phyloP scores from a whole-genome alignment of 2,888 invertebrate genomes.

The Dinocampus coccinellae region DNA sequence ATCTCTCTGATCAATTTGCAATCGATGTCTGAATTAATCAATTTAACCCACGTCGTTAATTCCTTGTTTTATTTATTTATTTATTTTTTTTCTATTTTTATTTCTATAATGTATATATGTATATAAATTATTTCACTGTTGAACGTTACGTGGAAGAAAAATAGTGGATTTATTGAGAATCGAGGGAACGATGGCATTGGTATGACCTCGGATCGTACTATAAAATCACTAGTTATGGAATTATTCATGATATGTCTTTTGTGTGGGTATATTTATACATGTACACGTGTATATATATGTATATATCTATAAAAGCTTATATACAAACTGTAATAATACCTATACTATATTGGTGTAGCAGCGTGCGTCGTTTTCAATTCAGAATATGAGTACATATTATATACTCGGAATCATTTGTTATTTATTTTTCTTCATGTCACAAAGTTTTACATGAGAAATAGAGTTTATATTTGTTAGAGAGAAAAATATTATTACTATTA shows the following conservation, averaged over 20 bases:
- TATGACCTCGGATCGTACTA: constrained; percentile 22
- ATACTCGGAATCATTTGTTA: background rate
- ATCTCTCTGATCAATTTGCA: constrained; percentile 2
- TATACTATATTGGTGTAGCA: background rate
- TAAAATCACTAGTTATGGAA: constrained; percentile 23
- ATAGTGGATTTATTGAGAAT: constrained; percentile 5
- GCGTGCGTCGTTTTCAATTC: background rate
- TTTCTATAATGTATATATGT: background rate
- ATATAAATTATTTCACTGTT: background rate
- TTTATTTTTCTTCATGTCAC: background rate
- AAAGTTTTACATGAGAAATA: background rate
- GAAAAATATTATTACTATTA: too few relatives aligned
- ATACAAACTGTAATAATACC: background rate
- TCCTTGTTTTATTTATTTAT: too few relatives aligned
- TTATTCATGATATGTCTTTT: constrained; percentile 27
- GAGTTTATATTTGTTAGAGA: background rate
- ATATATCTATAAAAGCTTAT: background rate
- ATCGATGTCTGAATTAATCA: too few relatives aligned
- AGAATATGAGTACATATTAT: background rate
- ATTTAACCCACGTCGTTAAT: background rate
- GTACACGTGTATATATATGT: constrained; percentile 6
- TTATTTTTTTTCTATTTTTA: background rate
- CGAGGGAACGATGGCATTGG: constrained; percentile 34
- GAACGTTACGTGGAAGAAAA: background rate
- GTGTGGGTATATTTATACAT: constrained; percentile 6